phyloP scores from a whole-genome alignment of 2,888 invertebrate species.

The Coremacera marginata region DNA sequence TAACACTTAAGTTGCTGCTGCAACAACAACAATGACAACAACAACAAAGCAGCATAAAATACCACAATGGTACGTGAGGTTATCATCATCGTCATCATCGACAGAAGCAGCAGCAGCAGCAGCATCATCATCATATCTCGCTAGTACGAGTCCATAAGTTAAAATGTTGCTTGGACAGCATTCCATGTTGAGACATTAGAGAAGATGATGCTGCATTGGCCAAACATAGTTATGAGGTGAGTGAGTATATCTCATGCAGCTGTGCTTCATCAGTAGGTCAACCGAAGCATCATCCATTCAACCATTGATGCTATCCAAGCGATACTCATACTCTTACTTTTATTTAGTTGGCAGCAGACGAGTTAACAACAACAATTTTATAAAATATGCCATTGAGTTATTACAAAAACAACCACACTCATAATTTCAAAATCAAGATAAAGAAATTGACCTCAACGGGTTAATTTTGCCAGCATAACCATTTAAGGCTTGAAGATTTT shows the following conservation, averaged over 20 bases:
- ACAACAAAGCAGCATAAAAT: no score
- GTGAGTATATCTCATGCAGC: background rate
- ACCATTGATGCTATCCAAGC: background rate
- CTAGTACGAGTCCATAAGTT: no score
- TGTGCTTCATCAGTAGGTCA: background rate
- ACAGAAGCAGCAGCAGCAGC: background rate
- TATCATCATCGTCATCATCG: background rate
- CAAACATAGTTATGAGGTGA: background rate
- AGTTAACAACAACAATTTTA: background rate
- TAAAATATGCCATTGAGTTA: background rate
- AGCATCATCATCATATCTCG: no score
- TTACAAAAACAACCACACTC: background rate
- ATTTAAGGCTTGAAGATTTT: no score
- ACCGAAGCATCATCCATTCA: background rate
- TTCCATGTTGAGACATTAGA: constrained; percentile 4
- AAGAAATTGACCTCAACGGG: no score
- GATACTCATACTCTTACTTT: background rate
- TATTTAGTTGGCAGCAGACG: background rate
- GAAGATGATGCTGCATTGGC: background rate
- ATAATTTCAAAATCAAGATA: no score
- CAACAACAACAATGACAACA: background rate
- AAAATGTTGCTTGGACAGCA: constrained; percentile 7
- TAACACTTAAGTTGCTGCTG: background rate
- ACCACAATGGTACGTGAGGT: background rate
- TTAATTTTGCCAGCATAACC: no score